Evolutionary conservation across 1,140 invertebrate species (phyloP), one percentile per base, ranked within the genome.

Genomic region (Drosophila gunungcola): DNA sequence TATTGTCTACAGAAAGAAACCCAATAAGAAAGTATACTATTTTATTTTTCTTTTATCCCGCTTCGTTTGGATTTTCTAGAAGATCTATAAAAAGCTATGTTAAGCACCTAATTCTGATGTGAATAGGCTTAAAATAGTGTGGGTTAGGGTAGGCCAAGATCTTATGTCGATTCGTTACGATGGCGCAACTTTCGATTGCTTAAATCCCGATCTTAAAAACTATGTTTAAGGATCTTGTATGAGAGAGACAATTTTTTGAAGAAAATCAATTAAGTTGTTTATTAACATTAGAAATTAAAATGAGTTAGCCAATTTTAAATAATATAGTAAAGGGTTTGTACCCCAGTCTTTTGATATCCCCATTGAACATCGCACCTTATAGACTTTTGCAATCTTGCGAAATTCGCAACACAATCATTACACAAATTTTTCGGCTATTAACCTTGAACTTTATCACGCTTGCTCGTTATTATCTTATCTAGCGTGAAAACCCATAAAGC

Each of bases 391-490:
- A 48, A 56, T 13, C 52, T 70, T 13, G 9, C 43, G 51, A 72
- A 70, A 48, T 72, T 72, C 42, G 64, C 64, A 70, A 70, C 65
- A 57, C 51, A 55, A 57, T 41, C 68, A 34, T 72, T 72, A 72
- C 52, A 70, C 51, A 36, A 12, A 65, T 64, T 74, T 46, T 75
- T 76, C 11, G 61, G 72, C 46, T 52, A 53, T 67, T 76, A 82
- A 88, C 82, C 79, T 86, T 88, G 69, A 86, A 88, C 74, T 88
- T 80, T 75, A 69, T 82, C 69, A 56, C 76, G 58, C 74, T 64
- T 75, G 64, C 3, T 51, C 42, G 64, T 51, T 36, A 43, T 53
- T 86, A 86, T 86, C 83, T 86, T 82, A 86, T 86, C 82, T 41
- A n/a, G 34, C 29, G 41, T 60, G 46, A 39, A 52, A 52, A 43